phyloP scores from a whole-genome alignment of 2,113 vertebrate species.

The Osmerus eperlanus region DNA sequence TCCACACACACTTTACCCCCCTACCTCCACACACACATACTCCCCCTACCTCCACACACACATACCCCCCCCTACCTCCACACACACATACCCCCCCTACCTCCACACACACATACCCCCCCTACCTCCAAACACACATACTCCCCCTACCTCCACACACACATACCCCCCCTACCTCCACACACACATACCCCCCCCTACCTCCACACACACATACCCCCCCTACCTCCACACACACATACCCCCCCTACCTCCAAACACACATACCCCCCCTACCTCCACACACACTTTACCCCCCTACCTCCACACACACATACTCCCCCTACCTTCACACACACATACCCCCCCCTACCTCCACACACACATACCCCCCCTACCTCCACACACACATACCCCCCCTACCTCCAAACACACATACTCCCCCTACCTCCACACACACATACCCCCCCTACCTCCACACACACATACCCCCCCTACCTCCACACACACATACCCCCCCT shows the following conservation, averaged over 20 bases:
- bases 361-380: conserved; percentile 19
- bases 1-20: not conserved
- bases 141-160: conserved; percentile 20
- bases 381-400: conserved; percentile 15
- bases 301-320: conserved; percentile 17
- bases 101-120: not conserved
- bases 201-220: conserved; percentile 18
- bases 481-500: conserved; percentile 18
- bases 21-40: not conserved
- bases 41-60: too few species aligned
- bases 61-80: conserved; percentile 21
- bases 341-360: conserved; percentile 10
- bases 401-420: not conserved
- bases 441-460: conserved; percentile 17
- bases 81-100: conserved; percentile 15
- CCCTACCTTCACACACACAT: conserved; percentile 17
- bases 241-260: conserved; percentile 13
- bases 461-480: conserved; percentile 19
- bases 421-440: conserved; percentile 32
- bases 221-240: conserved; percentile 20
- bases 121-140: conserved; percentile 16
- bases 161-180: conserved; percentile 18
- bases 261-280: conserved; percentile 31
- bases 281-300: not conserved
- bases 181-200: not conserved